Evolutionary conservation across 2,888 invertebrate species (phyloP), one percentile per base, ranked within the genome.

Genomic region (Nematopogon swammerdamellus): DNA sequence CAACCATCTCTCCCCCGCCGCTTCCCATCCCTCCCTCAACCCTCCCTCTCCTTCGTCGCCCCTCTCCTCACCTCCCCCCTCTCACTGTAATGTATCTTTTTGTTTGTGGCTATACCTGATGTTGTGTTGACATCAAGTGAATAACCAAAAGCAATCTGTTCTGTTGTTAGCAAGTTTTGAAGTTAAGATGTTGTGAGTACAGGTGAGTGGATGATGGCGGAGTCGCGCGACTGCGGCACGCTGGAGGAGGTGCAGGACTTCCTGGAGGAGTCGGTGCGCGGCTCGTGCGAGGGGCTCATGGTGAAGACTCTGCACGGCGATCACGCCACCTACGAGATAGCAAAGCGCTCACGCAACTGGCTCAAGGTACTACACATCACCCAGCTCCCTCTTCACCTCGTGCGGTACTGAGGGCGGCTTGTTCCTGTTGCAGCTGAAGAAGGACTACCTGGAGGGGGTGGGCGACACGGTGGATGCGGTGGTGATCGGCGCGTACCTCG

Each of bases 251-350:
- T 99, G 50, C 91, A 94, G 69, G 89, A 88, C 58, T 97, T 97
- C 72, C 80, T 99, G 49, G 97, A 98, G 50, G 95, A 95, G 63
- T 91, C 97, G 3, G 87, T 99, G 49, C 54, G 63, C 81, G 95
- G 92, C 49, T 95, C 96, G 64, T 99, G 99, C 73, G 99, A 99
- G 80, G 99, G 99, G 1, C 81, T 99, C 50, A 99, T 99, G 98
- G 94, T 99, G 6, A 99, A 99, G 81, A 94, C 97, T 0, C 74
- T 99, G 48, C 85, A 88, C 58, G 86, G 87, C 25, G 68, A 70
- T 3, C 89, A 92, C 60, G 95, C 98, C 0, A 90, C 92, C 0
- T 99, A 99, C 71, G 98, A 99, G 81, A 98, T 99, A 59, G 97
- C 98, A 0, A 92, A 96, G 59, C 80, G 99, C 42, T 95, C 95